These are phyloP conservation scores for Proteles cristata DNA, from an alignment of 2,113 vertebrate species.

Conservation along the genomic window DNA sequence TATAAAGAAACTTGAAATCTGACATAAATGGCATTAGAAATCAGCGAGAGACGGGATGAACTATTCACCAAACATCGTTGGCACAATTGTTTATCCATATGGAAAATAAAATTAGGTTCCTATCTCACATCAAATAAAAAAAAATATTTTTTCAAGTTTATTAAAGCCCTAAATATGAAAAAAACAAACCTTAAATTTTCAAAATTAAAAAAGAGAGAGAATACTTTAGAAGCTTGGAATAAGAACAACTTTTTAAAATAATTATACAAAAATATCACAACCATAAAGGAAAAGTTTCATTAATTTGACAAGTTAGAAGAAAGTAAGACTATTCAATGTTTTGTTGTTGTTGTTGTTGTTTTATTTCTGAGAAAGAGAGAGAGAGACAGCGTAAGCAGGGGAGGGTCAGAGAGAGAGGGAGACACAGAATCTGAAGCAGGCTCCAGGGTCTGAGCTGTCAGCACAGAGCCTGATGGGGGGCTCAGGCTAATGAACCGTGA, in stretches of 20 bases:
- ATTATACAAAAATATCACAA: background rate
- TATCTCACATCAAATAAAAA: background rate
- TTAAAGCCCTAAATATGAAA: background rate
- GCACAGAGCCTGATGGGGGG: too few species aligned
- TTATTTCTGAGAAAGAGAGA: too few species aligned
- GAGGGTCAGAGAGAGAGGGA: too few species aligned
- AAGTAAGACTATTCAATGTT: background rate
- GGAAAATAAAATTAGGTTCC: background rate
- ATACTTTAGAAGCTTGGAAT: background rate
- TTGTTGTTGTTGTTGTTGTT: too few species aligned
- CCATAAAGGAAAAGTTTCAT: background rate
- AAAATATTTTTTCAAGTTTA: background rate
- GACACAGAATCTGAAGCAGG: too few species aligned
- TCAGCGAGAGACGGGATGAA: background rate
- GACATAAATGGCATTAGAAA: background rate
- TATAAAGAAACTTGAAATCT: background rate
- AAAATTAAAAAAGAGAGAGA: background rate
- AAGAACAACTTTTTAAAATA: background rate
- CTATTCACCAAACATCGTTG: background rate
- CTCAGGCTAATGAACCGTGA: too few species aligned
- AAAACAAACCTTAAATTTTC: background rate
- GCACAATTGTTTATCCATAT: background rate
- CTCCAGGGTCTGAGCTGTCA: too few species aligned
- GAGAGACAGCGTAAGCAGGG: too few species aligned
- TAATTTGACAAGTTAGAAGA: background rate